These are phyloP conservation scores for Drosophila micromelanica DNA, from an alignment of 1,140 invertebrate species.

Conservation along the genomic window DNA sequence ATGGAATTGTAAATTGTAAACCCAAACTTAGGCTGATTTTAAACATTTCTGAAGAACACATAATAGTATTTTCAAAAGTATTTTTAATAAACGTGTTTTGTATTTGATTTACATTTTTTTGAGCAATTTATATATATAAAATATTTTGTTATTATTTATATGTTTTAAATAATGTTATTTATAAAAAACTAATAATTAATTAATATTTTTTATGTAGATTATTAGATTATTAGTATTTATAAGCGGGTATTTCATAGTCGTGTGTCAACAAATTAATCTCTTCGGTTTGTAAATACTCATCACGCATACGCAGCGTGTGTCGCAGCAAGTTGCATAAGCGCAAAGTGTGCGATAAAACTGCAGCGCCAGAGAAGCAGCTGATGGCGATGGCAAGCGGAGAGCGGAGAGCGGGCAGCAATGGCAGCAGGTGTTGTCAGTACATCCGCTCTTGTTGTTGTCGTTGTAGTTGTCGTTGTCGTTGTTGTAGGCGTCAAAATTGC, in stretches of 20 bases:
- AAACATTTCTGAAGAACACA: too few species aligned
- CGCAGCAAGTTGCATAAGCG: constrained; percentile 48
- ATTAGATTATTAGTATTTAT: too few species aligned
- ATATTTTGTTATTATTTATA: too few species aligned
- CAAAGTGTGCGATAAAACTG: constrained; percentile 47
- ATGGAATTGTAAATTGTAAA: too few species aligned
- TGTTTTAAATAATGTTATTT: too few species aligned
- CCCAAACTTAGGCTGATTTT: too few species aligned
- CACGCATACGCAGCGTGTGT: constrained; percentile 59
- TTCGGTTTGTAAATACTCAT: constrained; percentile 28
- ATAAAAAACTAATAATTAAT: too few species aligned
- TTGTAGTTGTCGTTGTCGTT: constrained; percentile 28
- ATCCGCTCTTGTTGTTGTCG: constrained; percentile 10
- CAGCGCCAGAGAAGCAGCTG: background rate
- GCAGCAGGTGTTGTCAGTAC: constrained; percentile 36
- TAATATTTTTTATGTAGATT: too few species aligned
- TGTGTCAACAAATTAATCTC: background rate
- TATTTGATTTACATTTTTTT: too few species aligned
- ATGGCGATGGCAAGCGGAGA: background rate
- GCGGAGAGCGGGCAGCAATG: background rate
- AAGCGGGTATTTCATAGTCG: constrained; percentile 2
- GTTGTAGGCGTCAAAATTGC: constrained; percentile 39
- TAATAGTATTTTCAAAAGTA: too few species aligned
- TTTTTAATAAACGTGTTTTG: too few species aligned
- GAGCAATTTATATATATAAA: too few species aligned